Evolutionary conservation across 1,140 invertebrate species (phyloP).

Genomic region (Hylyphantes graminicola): DNA sequence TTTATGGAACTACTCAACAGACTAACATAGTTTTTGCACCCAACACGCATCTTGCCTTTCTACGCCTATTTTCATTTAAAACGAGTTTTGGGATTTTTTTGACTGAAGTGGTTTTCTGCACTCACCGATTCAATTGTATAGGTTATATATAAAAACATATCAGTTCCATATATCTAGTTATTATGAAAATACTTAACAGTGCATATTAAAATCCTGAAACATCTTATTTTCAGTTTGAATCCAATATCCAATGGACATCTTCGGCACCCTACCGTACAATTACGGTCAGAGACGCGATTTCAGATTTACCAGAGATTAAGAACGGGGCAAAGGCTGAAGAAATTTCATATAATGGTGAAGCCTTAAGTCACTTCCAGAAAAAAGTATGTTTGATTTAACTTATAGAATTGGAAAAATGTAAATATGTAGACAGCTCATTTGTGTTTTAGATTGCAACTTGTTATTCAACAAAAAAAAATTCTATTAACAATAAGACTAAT

Average conservation of each 20-base stretch:
- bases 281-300: constrained; percentile 84
- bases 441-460: neutral
- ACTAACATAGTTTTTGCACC: too few species aligned
- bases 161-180: neutral
- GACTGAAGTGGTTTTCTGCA: neutral
- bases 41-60: too few species aligned
- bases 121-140: neutral
- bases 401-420: too few species aligned
- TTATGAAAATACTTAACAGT: neutral
- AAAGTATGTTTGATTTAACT: constrained; percentile 68
- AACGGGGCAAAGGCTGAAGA: constrained; percentile 79
- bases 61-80: too few species aligned
- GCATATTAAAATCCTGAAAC: neutral
- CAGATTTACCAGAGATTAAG: constrained; percentile 81
- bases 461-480: neutral
- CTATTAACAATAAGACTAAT: neutral
- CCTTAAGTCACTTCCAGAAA: constrained; percentile 82
- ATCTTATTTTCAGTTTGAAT: constrained; percentile 65
- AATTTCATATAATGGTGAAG: constrained; percentile 79
- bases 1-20: too few species aligned
- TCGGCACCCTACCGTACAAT: constrained; percentile 80
- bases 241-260: constrained; percentile 69
- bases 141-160: neutral
- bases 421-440: too few species aligned
- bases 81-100: too few species aligned